These are phyloP conservation scores for Iphiclides podalirius DNA, from an alignment of 2,888 invertebrate genomes.

Conservation along the genomic window DNA sequence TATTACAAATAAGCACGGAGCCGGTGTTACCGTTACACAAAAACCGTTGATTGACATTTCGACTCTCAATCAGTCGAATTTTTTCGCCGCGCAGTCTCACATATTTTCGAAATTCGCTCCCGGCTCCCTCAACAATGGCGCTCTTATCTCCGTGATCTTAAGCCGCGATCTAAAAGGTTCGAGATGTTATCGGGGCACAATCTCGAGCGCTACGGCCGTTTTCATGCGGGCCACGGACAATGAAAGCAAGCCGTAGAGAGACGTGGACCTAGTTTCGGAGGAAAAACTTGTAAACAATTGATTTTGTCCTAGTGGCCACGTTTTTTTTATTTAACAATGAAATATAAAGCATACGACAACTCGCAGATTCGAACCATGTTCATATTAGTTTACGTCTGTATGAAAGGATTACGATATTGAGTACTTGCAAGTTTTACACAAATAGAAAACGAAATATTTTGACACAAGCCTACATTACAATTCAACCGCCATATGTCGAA, in stretches of 20 bases:
- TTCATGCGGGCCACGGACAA: constrained; percentile 51
- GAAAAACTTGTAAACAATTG: constrained; percentile 2
- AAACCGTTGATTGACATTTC: constrained; percentile 46
- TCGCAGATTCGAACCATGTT: no score
- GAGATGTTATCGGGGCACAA: constrained; percentile 56
- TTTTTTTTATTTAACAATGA: no score
- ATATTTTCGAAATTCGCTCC: constrained; percentile 45
- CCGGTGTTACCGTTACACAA: constrained; percentile 43
- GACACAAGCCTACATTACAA: no score
- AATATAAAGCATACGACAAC: no score
- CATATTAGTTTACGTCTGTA: no score
- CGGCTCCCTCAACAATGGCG: constrained; percentile 47
- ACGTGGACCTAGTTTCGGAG: constrained; percentile 44
- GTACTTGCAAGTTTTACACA: no score
- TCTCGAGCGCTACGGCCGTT: constrained; percentile 43
- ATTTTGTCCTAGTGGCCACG: not conserved
- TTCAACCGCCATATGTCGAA: no score
- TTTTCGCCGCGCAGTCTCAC: constrained; percentile 25
- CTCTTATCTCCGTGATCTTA: constrained; percentile 56
- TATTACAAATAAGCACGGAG: constrained; percentile 1
- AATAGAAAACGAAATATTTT: no score
- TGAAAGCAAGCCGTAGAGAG: constrained; percentile 54
- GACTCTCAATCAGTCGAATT: constrained; percentile 18
- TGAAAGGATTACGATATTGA: no score
- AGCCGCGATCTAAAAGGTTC: constrained; percentile 41